Evolutionary conservation across 2,113 vertebrate genomes (phyloP), one percentile per base, ranked within the genome.

Genomic region (Brachypodius melanocephalos): DNA sequence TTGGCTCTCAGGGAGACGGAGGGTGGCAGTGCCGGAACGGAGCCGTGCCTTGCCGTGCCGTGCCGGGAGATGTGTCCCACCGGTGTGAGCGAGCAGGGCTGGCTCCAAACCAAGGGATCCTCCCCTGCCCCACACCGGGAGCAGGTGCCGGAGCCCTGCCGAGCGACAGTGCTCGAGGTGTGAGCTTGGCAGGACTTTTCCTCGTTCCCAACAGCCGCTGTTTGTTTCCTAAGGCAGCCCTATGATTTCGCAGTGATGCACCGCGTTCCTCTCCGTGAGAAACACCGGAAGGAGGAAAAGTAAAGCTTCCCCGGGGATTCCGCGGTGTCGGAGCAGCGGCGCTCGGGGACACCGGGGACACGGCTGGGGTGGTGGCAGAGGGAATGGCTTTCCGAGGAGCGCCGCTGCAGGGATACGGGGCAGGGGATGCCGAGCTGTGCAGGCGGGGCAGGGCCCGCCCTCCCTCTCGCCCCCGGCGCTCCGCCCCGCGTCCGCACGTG

Each of bases 221-320:
- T 5, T 62, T 5, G 62, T 11, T n/a, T 31, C 49, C n/a, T 2
- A 4, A 1, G 62, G 52, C 58, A 16, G 10, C 52, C 12, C 42
- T 0, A 36, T 2, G 34, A 7, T 29, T 24, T 43, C 5, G 62
- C 6, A 3, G 88, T 0, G 46, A 40, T 8, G 74, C 63, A 1
- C n/a, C 6, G 40, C 63, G 22, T 9, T 21, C 2, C 34, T 25
- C 40, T 3, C 8, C 65, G 1, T 1, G 51, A 34, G 52, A 18
- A 71, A 14, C 42, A 3, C 0, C n/a, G 7, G 18, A 4, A 20
- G 46, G 15, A 8, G 49, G 48, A 10, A n/a, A 12, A 34, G 21
- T 42, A 6, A 11, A 13, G 2, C 21, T 17, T 15, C 54, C 5
- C 38, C 63, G 5, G 5, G 8, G 25, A 16, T 13, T 17, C 10